Percentiles rank a stretch among this genome's conserved stretches.
Evolutionary conservation across 2,888 invertebrate species (phyloP).

Genomic region (Chrysolina oricalcia): DNA sequence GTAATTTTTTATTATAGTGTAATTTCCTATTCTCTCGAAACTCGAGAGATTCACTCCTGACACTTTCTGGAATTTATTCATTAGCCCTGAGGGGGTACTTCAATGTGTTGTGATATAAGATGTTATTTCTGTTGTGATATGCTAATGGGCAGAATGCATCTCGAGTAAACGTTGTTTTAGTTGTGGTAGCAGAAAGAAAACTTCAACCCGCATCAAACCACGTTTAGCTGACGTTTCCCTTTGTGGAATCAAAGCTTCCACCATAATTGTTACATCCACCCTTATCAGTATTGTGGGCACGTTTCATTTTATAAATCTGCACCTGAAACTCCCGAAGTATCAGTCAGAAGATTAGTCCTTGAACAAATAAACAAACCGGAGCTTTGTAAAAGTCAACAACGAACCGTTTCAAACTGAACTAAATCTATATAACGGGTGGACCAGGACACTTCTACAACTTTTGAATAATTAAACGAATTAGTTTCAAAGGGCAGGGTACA

Average conservation of each 20-base stretch:
- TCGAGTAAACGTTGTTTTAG: not conserved
- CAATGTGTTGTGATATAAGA: not conserved
- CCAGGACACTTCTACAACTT: no score
- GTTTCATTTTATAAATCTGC: slow-evolving; percentile 25
- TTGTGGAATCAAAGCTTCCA: not conserved
- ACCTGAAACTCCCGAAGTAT: slow-evolving; percentile 15
- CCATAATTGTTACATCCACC: not conserved
- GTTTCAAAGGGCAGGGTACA: no score
- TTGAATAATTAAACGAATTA: no score
- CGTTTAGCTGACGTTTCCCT: slow-evolving; percentile 8
- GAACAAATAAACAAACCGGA: slow-evolving; percentile 14
- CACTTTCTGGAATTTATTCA: not conserved
- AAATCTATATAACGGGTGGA: not conserved
- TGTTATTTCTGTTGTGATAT: not conserved
- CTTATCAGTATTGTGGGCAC: slow-evolving; percentile 20
- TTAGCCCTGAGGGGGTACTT: not conserved
- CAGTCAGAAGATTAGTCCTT: slow-evolving; percentile 19
- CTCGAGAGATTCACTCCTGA: not conserved
- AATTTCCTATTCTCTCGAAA: not conserved
- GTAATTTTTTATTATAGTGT: no score
- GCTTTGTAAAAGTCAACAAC: slow-evolving; percentile 20
- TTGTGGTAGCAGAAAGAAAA: not conserved
- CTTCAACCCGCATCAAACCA: slow-evolving; percentile 15
- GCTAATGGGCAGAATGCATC: slow-evolving; percentile 9
- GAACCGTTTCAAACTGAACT: not conserved